Evolutionary conservation across 2,888 invertebrate genomes (phyloP), one percentile per base, ranked within the genome.

Genomic region (Baronia brevicornis): DNA sequence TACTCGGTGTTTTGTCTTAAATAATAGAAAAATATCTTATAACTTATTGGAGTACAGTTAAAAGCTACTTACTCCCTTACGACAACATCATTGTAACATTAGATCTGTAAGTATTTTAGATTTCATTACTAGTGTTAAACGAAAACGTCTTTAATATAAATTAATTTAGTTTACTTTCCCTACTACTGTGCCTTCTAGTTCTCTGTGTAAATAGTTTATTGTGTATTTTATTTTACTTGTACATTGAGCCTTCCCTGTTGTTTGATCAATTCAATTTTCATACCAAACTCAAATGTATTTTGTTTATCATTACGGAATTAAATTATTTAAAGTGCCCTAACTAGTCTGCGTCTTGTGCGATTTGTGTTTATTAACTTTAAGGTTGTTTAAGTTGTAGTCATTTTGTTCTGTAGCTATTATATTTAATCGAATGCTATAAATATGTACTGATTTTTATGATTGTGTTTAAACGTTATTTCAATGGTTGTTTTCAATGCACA

Each of bases 151-250:
- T n/a, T n/a, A n/a, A n/a, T n/a, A n/a, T n/a, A n/a, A n/a, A 21
- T 33, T 5, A 2, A 8, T 28, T 27, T 13, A 28, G 18, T 44
- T 58, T 53, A 48, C 18, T 31, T 27, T 47, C 46, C 56, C 67
- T 63, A 74, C 71, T 71, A 77, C 73, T 74, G 79, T 82, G 80
- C 79, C 82, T 80, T 82, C 80, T 79, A 78, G 69, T 68, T 72
- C 69, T 68, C 65, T 61, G 48, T 78, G 48, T 75, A 74, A 61
- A 70, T 75, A 71, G 54, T 59, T 67, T 60, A 49, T 44, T 41
- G 32, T 18, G 4, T 29, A 23, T 14, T 39, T 7, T 23, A 18
- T 40, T 38, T 19, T 28, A 28, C 30, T 42, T 39, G 28, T 26
- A 7, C 23, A 33, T 33, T 19, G 8, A 31, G 28, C 15, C 25